These are phyloP conservation scores for Irena cyanogastra DNA, from an alignment of 2,113 vertebrate genomes.

Conservation along the genomic window DNA sequence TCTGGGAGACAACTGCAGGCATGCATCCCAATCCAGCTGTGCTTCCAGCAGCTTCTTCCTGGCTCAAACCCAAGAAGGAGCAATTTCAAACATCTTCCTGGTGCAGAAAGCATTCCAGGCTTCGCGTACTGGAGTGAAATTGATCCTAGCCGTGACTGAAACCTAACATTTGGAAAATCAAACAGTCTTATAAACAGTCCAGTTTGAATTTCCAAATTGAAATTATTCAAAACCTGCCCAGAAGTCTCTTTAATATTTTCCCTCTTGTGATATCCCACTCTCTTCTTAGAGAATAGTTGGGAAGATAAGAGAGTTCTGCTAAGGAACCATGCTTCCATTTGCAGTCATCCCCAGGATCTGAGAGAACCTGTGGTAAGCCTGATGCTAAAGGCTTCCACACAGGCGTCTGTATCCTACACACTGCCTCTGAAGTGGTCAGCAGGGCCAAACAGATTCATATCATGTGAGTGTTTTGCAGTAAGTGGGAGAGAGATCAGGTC, in stretches of 20 bases:
- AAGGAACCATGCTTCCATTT: neutral
- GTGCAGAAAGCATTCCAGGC: neutral
- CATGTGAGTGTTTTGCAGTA: neutral
- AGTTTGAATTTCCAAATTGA: neutral
- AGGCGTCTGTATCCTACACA: slow-evolving; percentile 4
- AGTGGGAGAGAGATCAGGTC: slow-evolving; percentile 15
- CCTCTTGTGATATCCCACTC: neutral
- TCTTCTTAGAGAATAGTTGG: neutral
- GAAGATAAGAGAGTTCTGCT: neutral
- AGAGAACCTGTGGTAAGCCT: neutral
- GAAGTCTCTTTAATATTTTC: neutral
- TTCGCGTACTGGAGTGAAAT: neutral
- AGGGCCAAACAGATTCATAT: neutral
- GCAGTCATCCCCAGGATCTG: neutral
- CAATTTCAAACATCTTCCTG: neutral
- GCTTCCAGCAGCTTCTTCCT: slow-evolving; percentile 28
- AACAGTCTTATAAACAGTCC: neutral
- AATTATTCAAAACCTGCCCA: neutral
- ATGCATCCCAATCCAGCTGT: neutral
- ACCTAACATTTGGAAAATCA: neutral
- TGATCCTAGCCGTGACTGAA: neutral
- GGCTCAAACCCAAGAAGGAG: neutral
- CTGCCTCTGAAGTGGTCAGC: slow-evolving; percentile 43
- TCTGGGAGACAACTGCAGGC: slow-evolving; percentile 12
- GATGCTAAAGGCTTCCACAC: neutral